Evolutionary conservation across 1,140 invertebrate species (phyloP).

Genomic region (Galendromus occidentalis): DNA sequence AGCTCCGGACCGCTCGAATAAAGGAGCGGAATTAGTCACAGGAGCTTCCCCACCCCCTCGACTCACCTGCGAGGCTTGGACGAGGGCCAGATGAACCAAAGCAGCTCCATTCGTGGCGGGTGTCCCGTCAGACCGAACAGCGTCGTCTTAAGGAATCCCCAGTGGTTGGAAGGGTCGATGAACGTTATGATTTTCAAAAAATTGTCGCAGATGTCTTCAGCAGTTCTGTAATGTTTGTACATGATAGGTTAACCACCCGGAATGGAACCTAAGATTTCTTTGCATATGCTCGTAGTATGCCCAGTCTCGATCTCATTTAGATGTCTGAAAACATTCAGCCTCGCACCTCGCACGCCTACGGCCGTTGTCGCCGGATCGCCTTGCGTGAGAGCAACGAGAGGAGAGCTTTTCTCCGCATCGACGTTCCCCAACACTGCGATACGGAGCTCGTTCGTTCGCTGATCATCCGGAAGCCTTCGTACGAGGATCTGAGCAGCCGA

Average conservation of each 20-base stretch:
- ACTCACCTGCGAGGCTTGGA: constrained; percentile 47
- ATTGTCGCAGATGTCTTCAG: constrained; percentile 79
- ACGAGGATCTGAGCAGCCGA: constrained; percentile 68
- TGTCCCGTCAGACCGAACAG: constrained; percentile 82
- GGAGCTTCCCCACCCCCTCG: no score
- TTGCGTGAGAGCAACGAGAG: constrained; percentile 81
- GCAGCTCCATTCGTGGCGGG: constrained; percentile 48
- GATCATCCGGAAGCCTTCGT: constrained; percentile 72
- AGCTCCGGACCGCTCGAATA: no score
- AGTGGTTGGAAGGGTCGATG: constrained; percentile 85
- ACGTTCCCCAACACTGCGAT: constrained; percentile 79
- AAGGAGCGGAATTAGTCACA: no score
- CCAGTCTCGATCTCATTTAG: constrained; percentile 90
- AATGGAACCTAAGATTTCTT: constrained; percentile 89
- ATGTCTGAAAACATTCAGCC: constrained; percentile 84
- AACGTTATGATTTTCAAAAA: constrained; percentile 71
- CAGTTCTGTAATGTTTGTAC: constrained; percentile 68
- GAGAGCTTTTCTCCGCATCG: constrained; percentile 78
- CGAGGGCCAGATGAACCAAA: constrained; percentile 57
- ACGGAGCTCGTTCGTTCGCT: constrained; percentile 66
- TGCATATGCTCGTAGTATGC: constrained; percentile 81
- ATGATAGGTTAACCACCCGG: constrained; percentile 50
- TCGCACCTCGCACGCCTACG: constrained; percentile 74
- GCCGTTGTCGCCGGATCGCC: constrained; percentile 87
- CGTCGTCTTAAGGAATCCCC: constrained; percentile 86